Evolutionary conservation across 2,888 invertebrate genomes (phyloP), one percentile per base, ranked within the genome.

Genomic region (Antheraea assamensis): DNA sequence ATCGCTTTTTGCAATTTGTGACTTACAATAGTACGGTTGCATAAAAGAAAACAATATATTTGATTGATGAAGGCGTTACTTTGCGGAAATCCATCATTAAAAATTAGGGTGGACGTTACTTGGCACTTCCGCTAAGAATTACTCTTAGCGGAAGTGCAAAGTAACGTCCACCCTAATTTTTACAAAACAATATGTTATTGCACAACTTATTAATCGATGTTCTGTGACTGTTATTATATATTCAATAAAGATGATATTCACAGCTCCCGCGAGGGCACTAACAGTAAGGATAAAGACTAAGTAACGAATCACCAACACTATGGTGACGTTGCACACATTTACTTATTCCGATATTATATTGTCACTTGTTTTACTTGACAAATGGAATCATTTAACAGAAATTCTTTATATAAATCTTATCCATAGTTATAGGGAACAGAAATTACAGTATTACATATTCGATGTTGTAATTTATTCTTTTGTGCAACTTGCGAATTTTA

Each of bases 1-100:
- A 80, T 82, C 17, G 72, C 52, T 70, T 55, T 27, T 58, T 78
- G 76, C 68, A 75, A 75, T 71, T 76, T 82, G 83, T 83, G 81
- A 83, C 81, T 71, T 73, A 52, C 61, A 49, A 24, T 71, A 70
- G 17, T 19, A 42, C 47, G 27, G 70, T 73, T 70, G 35, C 27
- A 55, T 58, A 73, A 27, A 70, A 70, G 30, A 73, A n/a, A n/a
- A n/a, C n/a, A n/a, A n/a, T n/a, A n/a, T n/a, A n/a, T n/a, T n/a
- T n/a, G n/a, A n/a, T n/a, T n/a, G n/a, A n/a, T n/a, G n/a, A n/a
- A n/a, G n/a, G n/a, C n/a, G n/a, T n/a, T n/a, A n/a, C n/a, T n/a
- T n/a, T n/a, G n/a, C n/a, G n/a, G n/a, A n/a, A n/a, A n/a, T n/a
- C n/a, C n/a, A n/a, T n/a, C n/a, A n/a, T n/a, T n/a, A n/a, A n/a